Evolutionary conservation across 2,888 invertebrate genomes (phyloP).

Genomic region (Conops quadrifasciatus): DNA sequence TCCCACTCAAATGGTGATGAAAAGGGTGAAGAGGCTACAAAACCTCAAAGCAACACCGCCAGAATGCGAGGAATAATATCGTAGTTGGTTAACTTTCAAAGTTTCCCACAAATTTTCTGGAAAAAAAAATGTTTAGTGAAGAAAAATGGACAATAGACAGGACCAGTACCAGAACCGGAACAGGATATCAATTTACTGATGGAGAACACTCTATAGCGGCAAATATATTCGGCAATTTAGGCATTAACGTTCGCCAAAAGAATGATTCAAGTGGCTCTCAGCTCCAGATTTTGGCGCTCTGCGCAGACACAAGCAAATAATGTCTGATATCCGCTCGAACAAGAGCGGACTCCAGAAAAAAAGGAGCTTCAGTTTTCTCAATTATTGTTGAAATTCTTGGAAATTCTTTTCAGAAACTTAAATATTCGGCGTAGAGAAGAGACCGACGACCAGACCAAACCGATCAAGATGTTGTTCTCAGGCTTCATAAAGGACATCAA

Average conservation of each 20-base stretch:
- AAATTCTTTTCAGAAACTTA: conserved; percentile 17
- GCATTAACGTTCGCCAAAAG: background rate
- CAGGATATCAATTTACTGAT: conserved; percentile 5
- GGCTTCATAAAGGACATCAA: background rate
- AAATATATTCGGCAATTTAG: conserved; percentile 10
- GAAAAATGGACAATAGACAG: too few species aligned
- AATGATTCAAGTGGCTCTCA: background rate
- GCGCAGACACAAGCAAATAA: conserved; percentile 1
- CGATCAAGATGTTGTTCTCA: conserved; percentile 23
- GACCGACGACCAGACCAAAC: background rate
- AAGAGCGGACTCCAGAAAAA: background rate
- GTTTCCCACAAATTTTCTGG: too few species aligned
- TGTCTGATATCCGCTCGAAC: too few species aligned
- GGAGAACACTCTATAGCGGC: background rate
- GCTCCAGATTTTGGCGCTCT: background rate
- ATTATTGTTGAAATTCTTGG: conserved; percentile 32
- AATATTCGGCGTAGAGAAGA: background rate
- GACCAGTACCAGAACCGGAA: too few species aligned
- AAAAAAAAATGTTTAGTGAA: too few species aligned
- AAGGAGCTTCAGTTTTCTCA: conserved; percentile 17
- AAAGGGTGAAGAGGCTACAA: too few species aligned
- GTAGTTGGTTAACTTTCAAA: background rate
- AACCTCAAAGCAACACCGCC: conserved; percentile 9
- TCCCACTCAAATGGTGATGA: conserved; percentile 16
- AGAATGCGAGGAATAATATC: background rate